Conservation (phyloP, 2,113 vertebrate species). For the Sturnira hondurensis region DNA sequence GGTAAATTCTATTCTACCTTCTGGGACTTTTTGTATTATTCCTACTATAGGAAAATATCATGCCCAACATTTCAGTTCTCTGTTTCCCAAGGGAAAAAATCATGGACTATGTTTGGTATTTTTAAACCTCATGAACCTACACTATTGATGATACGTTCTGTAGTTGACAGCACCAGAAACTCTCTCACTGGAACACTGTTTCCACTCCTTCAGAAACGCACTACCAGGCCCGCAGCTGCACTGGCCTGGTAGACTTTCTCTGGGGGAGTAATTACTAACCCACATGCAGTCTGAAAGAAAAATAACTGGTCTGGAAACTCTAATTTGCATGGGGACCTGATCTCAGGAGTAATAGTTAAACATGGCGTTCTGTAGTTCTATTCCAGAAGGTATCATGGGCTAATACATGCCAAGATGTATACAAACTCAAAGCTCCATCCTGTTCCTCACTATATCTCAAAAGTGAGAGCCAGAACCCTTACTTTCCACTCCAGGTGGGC, state of each 20-base stretch:
- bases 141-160: background rate
- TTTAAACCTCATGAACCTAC: background rate
- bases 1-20: background rate
- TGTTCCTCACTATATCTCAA: background rate
- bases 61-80: background rate
- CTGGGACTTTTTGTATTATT: background rate
- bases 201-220: background rate
- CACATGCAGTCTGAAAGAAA: background rate
- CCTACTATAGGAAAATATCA: background rate
- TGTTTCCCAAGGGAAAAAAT: background rate
- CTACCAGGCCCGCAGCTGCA: too few relatives aligned
- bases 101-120: background rate
- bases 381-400: background rate
- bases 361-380: background rate
- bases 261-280: slow-evolving; percentile 18
- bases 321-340: background rate
- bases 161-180: background rate
- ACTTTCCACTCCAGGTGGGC: background rate
- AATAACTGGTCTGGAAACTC: background rate
- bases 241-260: background rate
- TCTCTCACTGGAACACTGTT: background rate
- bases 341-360: background rate
- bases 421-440: background rate
- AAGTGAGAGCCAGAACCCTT: background rate
- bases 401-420: background rate